Evolutionary conservation across 2,113 vertebrate species (phyloP).

Genomic region (human (Homo sapiens)): GRCh38 chr7:113468501-113469000

Average conservation of each 20-base stretch:
- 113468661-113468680: no score
- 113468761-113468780: neutral
- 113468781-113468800: neutral
- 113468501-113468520: neutral
- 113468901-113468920: neutral
- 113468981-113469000: neutral
- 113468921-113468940: neutral
- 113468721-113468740: no score
- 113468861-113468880: neutral
- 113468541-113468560: accelerated
- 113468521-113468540: neutral
- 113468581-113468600: neutral
- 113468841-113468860: neutral
- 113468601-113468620: neutral
- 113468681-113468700: no score
- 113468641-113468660: no score
- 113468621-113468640: no score
- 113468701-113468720: no score
- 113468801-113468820: neutral
- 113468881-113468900: neutral
- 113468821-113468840: neutral
- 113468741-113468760: no score
- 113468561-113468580: neutral
- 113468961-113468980: neutral
- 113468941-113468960: neutral